Conservation (phyloP, 2,888 invertebrate genomes). For the Eretmocerus hayati region DNA sequence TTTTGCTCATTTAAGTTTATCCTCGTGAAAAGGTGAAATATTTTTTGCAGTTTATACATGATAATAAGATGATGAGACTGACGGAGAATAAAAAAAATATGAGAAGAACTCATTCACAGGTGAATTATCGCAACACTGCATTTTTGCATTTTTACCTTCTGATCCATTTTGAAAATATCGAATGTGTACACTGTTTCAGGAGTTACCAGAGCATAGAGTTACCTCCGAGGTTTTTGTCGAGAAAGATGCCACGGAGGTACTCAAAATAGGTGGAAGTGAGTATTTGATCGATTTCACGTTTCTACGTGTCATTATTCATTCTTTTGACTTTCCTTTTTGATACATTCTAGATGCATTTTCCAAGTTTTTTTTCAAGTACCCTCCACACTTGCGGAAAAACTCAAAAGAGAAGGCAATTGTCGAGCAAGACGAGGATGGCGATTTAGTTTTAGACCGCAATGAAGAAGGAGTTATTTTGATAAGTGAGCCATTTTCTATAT, state of each 20-base stretch:
- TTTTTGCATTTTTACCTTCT: no score
- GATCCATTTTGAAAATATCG: no score
- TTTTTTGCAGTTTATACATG: no score
- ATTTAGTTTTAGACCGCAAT: conserved; percentile 56
- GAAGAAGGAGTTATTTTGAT: conserved; percentile 56
- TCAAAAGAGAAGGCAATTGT: conserved; percentile 22
- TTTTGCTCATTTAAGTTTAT: no score
- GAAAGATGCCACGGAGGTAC: conserved; percentile 7
- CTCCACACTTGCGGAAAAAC: conserved; percentile 36
- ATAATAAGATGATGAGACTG: no score
- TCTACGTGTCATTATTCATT: neutral
- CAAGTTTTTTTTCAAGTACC: conserved; percentile 61
- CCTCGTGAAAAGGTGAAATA: no score
- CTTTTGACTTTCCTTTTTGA: neutral
- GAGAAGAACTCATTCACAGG: no score
- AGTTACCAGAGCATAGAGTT: conserved; percentile 13
- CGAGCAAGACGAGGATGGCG: conserved; percentile 62
- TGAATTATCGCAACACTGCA: no score
- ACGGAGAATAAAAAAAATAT: no score
- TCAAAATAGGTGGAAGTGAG: conserved; percentile 14
- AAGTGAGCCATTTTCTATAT: conserved; percentile 46
- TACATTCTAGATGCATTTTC: conserved; percentile 59
- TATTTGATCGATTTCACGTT: neutral
- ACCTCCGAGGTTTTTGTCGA: conserved; percentile 16
- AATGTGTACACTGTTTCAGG: no score